A percentile compares a stretch with the other conserved stretches of the same genome.
Conservation (phyloP, 2,113 vertebrate species). For the Hippolais icterina region DNA sequence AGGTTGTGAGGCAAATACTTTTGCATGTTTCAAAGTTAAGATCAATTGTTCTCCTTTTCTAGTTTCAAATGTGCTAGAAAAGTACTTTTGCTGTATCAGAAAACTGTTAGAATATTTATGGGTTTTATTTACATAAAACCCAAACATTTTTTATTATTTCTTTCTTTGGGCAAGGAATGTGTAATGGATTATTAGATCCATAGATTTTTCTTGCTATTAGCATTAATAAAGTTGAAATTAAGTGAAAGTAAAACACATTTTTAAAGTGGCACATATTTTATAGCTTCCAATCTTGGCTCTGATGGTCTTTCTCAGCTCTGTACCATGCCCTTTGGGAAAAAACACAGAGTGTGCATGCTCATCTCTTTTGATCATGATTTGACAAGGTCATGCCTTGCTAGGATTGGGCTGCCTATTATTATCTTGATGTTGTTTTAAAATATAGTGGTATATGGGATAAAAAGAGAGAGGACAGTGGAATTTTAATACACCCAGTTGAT, state of each 20-base stretch:
- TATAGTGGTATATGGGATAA: neutral
- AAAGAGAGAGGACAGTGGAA: neutral
- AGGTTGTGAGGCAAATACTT: slow-evolving; percentile 60
- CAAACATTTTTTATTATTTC: neutral
- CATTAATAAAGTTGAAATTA: neutral
- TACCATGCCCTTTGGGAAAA: slow-evolving; percentile 31
- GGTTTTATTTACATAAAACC: neutral
- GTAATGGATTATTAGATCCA: neutral
- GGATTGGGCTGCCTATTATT: slow-evolving; percentile 29
- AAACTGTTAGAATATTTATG: slow-evolving; percentile 49
- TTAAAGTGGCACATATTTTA: neutral
- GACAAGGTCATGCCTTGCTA: slow-evolving; percentile 37
- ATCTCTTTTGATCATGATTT: slow-evolving; percentile 41
- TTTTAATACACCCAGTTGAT: neutral
- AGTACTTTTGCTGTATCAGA: neutral
- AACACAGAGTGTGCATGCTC: neutral
- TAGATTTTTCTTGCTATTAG: neutral
- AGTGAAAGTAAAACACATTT: neutral
- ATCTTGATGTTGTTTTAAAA: slow-evolving; percentile 27
- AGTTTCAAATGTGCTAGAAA: slow-evolving; percentile 17
- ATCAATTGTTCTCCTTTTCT: slow-evolving; percentile 32
- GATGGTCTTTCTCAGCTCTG: neutral
- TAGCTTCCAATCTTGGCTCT: neutral
- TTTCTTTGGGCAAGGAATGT: neutral
- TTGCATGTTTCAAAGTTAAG: slow-evolving; percentile 33